Evolutionary conservation across 2,113 vertebrate species (phyloP).

Genomic region (Paramormyrops kingsleyae): DNA sequence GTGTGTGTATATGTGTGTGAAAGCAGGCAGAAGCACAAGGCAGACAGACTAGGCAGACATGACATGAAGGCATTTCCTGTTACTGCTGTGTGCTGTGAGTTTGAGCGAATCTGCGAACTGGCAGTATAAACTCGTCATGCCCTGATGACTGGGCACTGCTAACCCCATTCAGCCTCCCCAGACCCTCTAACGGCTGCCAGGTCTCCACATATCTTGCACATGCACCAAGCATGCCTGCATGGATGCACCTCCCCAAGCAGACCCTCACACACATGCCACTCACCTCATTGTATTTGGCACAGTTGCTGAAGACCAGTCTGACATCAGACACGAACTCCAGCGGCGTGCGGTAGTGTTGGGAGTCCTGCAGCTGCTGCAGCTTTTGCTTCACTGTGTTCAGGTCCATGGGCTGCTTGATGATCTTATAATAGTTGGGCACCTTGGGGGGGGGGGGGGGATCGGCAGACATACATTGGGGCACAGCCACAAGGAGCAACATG

Average conservation of each 20-base stretch:
- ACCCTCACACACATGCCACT: conserved; percentile 61
- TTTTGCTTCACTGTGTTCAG: conserved; percentile 91
- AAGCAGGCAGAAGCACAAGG: not conserved
- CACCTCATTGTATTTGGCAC: conserved; percentile 99
- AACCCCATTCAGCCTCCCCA: not conserved
- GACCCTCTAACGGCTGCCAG: not conserved
- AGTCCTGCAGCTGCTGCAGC: conserved; percentile 76
- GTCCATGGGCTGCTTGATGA: conserved; percentile 97
- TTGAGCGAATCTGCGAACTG: not conserved
- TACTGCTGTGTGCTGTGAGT: not conserved
- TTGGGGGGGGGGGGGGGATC: conserved; percentile 40
- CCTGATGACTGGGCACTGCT: not conserved
- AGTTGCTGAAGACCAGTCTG: conserved; percentile 94
- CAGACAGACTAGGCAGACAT: not conserved
- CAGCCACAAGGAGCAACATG: not conserved
- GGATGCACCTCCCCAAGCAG: conserved; percentile 12
- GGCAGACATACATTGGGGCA: not conserved
- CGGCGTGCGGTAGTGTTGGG: conserved; percentile 81
- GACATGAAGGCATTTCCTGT: not conserved
- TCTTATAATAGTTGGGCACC: conserved; percentile 99
- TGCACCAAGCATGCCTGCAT: conserved; percentile 29
- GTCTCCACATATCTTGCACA: not conserved
- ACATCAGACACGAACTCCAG: conserved; percentile 92
- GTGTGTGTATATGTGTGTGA: not conserved
- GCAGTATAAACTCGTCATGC: not conserved